Conservation (phyloP, 2,113 vertebrate genomes). For the Pomatorhinus ruficollis region DNA sequence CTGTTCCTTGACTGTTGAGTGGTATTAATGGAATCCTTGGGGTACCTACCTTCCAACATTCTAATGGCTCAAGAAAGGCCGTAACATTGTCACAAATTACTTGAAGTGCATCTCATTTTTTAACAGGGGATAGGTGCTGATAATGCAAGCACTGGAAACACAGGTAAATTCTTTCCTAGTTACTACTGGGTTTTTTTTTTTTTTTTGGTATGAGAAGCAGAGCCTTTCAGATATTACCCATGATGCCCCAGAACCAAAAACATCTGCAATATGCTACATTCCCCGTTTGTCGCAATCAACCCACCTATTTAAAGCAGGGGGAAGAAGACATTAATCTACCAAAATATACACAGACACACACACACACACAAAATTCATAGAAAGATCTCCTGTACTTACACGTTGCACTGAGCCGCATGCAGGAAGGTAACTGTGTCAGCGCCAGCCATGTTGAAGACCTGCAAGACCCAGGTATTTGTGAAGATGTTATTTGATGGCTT, state of each 20-base stretch:
- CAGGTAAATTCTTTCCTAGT: background rate
- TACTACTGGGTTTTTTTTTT: too few species aligned
- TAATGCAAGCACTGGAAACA: background rate
- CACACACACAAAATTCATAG: background rate
- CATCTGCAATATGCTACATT: slow-evolving; percentile 23
- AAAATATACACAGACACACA: background rate
- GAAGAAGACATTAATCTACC: background rate
- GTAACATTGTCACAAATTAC: background rate
- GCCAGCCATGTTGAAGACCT: slow-evolving; percentile 27
- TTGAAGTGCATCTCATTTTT: background rate
- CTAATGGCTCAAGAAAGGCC: background rate
- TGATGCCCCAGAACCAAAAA: slow-evolving; percentile 12
- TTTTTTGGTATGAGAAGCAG: background rate
- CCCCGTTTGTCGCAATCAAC: background rate
- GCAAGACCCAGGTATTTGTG: slow-evolving; percentile 43
- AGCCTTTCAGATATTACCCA: background rate
- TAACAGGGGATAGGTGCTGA: background rate
- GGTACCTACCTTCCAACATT: background rate
- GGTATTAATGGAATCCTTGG: background rate
- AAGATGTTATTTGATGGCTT: background rate
- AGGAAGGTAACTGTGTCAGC: background rate
- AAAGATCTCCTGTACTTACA: slow-evolving; percentile 36
- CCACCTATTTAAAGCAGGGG: background rate
- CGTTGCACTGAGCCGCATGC: fast-evolving
- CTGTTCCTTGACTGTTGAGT: background rate